These are phyloP conservation scores for Circaetus gallicus DNA, from an alignment of 2,113 vertebrate genomes.

Conservation along the genomic window DNA sequence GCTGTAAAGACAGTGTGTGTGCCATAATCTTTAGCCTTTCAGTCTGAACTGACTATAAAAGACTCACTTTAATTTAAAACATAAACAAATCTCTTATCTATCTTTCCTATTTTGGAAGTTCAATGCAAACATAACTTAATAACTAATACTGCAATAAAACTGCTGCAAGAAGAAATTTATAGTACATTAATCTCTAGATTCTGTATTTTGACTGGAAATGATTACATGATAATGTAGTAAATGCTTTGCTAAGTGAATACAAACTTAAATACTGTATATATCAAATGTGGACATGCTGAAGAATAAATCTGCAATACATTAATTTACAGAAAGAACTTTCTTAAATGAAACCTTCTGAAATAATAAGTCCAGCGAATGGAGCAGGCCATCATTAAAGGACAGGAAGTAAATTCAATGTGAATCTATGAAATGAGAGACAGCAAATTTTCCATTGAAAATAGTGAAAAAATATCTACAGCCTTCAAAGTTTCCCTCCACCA, in stretches of 20 bases:
- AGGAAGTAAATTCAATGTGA: conserved; percentile 3
- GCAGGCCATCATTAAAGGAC: not conserved
- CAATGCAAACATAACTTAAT: conserved; percentile 65
- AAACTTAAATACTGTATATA: conserved; percentile 70
- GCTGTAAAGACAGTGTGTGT: not conserved
- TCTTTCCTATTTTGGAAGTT: conserved; percentile 61
- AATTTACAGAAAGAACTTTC: conserved; percentile 59
- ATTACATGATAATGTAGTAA: conserved; percentile 73
- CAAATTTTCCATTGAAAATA: not conserved
- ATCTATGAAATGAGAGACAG: not conserved
- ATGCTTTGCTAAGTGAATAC: conserved; percentile 71
- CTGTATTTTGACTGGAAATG: conserved; percentile 65
- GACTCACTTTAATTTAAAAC: conserved; percentile 39
- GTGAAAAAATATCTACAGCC: not conserved
- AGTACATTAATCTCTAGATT: conserved; percentile 63
- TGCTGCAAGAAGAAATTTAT: conserved; percentile 70
- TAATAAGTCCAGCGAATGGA: conserved; percentile 48
- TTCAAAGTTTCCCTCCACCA: not conserved
- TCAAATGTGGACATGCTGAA: conserved; percentile 45
- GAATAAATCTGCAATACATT: conserved; percentile 60
- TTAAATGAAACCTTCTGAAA: conserved; percentile 62
- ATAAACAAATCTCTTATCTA: conserved; percentile 67
- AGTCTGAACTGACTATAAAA: conserved; percentile 7
- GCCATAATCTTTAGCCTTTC: not conserved
- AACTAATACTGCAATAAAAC: conserved; percentile 70